phyloP scores from a whole-genome alignment of 2,888 invertebrate species.

The Epiblema foenella region DNA sequence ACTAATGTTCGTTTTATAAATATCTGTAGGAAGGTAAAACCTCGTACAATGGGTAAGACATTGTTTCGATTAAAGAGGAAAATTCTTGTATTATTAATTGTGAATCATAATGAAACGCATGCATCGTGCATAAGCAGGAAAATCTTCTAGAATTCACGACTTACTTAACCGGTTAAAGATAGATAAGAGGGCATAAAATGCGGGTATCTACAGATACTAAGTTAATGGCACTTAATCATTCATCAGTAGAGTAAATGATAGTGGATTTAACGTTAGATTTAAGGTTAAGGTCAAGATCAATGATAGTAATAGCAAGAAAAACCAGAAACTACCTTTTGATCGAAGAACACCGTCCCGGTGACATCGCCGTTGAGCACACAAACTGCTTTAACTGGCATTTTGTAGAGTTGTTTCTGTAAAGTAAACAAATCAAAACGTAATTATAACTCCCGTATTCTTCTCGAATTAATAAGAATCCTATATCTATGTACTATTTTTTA shows the following conservation, averaged over 20 bases:
- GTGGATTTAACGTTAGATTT: background rate
- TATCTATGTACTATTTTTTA: conserved; percentile 3
- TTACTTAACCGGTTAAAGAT: conserved; percentile 20
- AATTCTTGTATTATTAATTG: background rate
- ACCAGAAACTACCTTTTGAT: conserved; percentile 86
- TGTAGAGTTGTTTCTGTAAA: conserved; percentile 45
- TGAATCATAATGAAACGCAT: background rate
- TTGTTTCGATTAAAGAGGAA: background rate
- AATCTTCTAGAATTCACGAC: conserved; percentile 37
- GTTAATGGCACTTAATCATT: background rate
- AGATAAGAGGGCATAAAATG: conserved; percentile 17
- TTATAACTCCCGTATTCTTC: background rate
- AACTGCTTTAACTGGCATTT: conserved; percentile 90
- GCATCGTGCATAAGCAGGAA: conserved; percentile 6
- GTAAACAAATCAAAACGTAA: conserved; percentile 11
- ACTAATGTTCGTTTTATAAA: background rate
- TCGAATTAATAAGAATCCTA: background rate
- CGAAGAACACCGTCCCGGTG: conserved; percentile 92
- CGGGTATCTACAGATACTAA: background rate
- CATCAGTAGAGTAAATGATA: conserved; percentile 7
- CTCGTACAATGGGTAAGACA: no score
- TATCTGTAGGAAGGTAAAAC: background rate
- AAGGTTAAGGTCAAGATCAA: conserved; percentile 44
- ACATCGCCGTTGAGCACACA: conserved; percentile 95
- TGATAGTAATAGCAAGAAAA: conserved; percentile 27